Evolutionary conservation across 1,140 invertebrate species (phyloP), one percentile per base, ranked within the genome.

Genomic region (Temnothorax nylanderi): DNA sequence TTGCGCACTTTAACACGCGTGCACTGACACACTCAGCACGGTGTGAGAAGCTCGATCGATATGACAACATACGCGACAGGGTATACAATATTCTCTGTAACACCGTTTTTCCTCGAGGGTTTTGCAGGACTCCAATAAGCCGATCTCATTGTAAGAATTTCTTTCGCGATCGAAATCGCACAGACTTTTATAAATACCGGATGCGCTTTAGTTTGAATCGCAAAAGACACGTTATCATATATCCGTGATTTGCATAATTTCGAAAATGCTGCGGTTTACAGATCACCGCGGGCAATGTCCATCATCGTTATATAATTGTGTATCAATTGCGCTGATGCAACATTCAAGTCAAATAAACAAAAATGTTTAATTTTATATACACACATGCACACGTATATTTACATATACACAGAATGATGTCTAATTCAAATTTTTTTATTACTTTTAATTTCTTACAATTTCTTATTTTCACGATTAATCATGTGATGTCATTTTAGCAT

Each of bases 31-130:
- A 82, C 62, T 85, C 87, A 32, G 71, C 64, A 51, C 21, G 18
- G 13, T n/a, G 72, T 3, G 60, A 86, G 37, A 49, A n/a, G 5
- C 6, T 11, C 58, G 60, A 49, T 89, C 87, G 69, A 89, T 89
- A 84, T 26, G 26, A 26, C 26, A 26, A 26, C 26, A 26, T 26
- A 26, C 26, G 26, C 16, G 13, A 18, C 34, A 72, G 16, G 1
- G 2, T 18, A 13, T 51, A 51, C 21, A 32, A 21, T 78, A 51
- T 18, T 18, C 69, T 64, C 37, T n/a, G 13, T 67, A 62, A 44
- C 3, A n/a, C 7, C 6, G 51, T 69, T 41, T 44, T 88, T 54
- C n/a, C 13, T 82, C 18, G 62, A 84, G 34, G 49, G 41, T 32
- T 11, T 1, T 5, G 44, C 18, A 34, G 16, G 56, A 32, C 11